Evolutionary conservation across 2,888 invertebrate genomes (phyloP), one percentile per base, ranked within the genome.

Genomic region (Laothoe populi): DNA sequence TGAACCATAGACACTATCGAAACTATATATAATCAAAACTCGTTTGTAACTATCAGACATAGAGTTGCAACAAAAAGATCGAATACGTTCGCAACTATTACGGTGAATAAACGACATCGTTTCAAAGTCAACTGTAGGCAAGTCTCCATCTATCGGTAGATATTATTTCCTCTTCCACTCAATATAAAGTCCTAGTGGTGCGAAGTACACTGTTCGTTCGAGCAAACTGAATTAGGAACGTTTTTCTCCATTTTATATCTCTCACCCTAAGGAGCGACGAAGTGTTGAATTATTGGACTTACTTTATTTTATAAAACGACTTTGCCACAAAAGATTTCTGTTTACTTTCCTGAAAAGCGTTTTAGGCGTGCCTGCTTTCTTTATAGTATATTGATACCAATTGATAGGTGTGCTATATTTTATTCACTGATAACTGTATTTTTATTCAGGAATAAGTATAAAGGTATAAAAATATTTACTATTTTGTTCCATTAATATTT

Each of bases 211-310:
- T 81, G 81, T 81, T 82, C 82, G 77, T 73, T 78, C 78, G 73
- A 81, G 81, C 82, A 90, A 91, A 92, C 88, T 88, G 88, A 90
- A 89, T 91, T 90, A 90, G 83, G 81, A 82, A 79, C 87, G 84
- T 88, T 91, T 90, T 89, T 88, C 89, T 85, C 83, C 86, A 84
- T 88, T 90, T 88, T 88, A 85, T 86, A 86, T 83, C 81, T 85
- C 79, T 81, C 83, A 70, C 84, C 81, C 85, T 83, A 79, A 86
- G 83, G 82, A 86, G 82, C 83, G 81, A 71, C 83, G 86, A 87
- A 88, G 87, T 87, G 88, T 84, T 88, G 90, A 91, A 88, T 89
- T 91, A 90, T 90, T 86, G 84, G 86, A 86, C 80, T 87, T 86
- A 86, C 87, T 92, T 90, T 89, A 88, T 89, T 90, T 88, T 88